phyloP scores from a whole-genome alignment of 2,113 vertebrate genomes.

The Ondatra zibethicus region DNA sequence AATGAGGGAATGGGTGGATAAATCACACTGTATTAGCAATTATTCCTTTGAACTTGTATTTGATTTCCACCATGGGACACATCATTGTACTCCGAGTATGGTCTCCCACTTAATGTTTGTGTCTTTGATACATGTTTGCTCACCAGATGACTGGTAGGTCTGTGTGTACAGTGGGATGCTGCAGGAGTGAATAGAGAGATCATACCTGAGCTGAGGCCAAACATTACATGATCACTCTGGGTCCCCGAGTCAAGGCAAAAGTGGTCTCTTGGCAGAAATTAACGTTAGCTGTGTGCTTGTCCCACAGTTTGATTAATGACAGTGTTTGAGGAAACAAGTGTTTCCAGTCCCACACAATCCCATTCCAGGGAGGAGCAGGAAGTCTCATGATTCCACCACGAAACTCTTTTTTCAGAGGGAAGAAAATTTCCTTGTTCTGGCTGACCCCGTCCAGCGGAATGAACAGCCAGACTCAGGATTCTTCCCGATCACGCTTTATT shows the following conservation, averaged over 20 bases:
- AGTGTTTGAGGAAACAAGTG: constrained; percentile 30
- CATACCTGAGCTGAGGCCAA: neutral
- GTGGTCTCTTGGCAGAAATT: neutral
- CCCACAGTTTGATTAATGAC: neutral
- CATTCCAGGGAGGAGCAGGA: constrained; percentile 30
- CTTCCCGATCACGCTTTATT: too few species aligned
- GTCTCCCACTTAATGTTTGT: neutral
- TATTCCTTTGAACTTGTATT: neutral
- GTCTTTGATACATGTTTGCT: neutral
- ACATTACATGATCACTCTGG: neutral
- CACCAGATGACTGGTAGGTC: too few species aligned
- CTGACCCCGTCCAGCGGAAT: too few species aligned
- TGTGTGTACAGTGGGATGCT: neutral
- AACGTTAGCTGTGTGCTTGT: neutral
- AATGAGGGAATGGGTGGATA: neutral
- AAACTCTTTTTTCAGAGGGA: constrained; percentile 13
- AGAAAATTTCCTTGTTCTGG: constrained; percentile 57
- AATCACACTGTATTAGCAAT: neutral
- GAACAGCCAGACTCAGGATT: too few species aligned
- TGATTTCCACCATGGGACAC: neutral
- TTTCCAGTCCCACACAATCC: neutral
- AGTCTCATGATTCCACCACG: constrained; percentile 48
- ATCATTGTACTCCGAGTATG: neutral
- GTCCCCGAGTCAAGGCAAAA: neutral
- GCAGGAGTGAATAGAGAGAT: neutral